A percentile compares a stretch with the other conserved stretches of the same genome.
phyloP scores from a whole-genome alignment of 2,113 vertebrate species.

The Neofelis nebulosa region DNA sequence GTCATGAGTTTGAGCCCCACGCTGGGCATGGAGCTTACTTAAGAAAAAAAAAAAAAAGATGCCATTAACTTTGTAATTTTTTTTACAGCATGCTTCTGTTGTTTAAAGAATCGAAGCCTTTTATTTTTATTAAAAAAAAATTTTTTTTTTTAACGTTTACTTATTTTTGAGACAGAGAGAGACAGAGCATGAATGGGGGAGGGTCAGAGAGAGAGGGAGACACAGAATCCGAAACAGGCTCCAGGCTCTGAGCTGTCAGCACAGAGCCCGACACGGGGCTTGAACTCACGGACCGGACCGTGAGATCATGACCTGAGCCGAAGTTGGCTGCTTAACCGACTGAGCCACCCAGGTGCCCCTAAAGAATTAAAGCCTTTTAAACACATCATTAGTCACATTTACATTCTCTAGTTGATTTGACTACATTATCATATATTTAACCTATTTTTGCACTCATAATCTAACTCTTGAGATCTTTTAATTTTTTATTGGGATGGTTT shows the following conservation, averaged over 20 bases:
- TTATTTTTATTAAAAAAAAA: neutral
- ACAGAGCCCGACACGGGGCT: no score
- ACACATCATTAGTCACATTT: neutral
- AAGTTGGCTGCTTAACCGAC: no score
- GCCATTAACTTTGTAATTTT: neutral
- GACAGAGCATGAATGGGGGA: no score
- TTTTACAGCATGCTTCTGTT: neutral
- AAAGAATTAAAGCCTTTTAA: neutral
- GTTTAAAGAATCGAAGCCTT: conserved; percentile 9
- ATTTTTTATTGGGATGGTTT: neutral
- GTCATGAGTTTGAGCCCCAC: neutral
- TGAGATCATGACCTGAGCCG: no score
- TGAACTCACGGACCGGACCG: no score
- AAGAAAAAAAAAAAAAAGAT: neutral
- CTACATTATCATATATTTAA: neutral
- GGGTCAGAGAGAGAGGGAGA: no score
- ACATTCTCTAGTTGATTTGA: neutral
- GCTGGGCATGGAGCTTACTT: neutral
- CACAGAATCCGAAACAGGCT: no score
- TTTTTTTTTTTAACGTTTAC: no score
- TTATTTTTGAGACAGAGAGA: no score
- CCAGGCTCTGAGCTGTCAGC: no score
- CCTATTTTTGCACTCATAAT: neutral
- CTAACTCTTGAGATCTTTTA: neutral
- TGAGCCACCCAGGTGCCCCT: no score